Evolutionary conservation across 2,888 invertebrate genomes (phyloP).

Genomic region (Glaucopsyche alexis): DNA sequence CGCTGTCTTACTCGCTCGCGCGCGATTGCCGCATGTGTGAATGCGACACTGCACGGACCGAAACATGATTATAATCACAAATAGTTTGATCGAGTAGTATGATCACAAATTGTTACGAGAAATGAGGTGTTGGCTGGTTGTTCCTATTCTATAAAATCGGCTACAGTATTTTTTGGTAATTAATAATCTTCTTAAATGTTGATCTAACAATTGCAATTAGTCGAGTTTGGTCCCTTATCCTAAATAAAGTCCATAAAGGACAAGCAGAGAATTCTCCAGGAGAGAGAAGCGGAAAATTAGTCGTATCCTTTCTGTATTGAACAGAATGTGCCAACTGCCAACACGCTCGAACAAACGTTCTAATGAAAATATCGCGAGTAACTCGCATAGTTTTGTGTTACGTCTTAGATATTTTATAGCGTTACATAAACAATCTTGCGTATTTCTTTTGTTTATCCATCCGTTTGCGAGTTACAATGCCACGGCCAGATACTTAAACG

Average conservation of each 20-base stretch:
- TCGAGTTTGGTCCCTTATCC: not conserved
- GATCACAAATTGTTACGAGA: no score
- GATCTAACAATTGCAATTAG: not conserved
- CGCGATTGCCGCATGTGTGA: no score
- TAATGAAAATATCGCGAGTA: slow-evolving; percentile 10
- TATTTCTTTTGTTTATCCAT: no score
- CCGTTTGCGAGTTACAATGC: no score
- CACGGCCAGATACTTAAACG: no score
- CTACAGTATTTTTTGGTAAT: no score
- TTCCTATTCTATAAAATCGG: no score
- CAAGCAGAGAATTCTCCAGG: not conserved
- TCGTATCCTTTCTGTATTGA: slow-evolving; percentile 1
- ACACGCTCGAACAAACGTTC: slow-evolving; percentile 1
- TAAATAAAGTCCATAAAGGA: not conserved
- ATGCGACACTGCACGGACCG: no score
- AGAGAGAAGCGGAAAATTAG: slow-evolving; percentile 15
- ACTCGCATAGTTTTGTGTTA: not conserved
- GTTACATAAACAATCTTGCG: not conserved
- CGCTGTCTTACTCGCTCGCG: no score
- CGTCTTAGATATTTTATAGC: not conserved
- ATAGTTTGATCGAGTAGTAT: no score
- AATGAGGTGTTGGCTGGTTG: no score
- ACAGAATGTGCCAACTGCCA: not conserved
- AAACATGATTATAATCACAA: no score
- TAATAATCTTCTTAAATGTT: not conserved